Conservation (phyloP, 1,140 invertebrate species). For the Acromyrmex echinatior region DNA sequence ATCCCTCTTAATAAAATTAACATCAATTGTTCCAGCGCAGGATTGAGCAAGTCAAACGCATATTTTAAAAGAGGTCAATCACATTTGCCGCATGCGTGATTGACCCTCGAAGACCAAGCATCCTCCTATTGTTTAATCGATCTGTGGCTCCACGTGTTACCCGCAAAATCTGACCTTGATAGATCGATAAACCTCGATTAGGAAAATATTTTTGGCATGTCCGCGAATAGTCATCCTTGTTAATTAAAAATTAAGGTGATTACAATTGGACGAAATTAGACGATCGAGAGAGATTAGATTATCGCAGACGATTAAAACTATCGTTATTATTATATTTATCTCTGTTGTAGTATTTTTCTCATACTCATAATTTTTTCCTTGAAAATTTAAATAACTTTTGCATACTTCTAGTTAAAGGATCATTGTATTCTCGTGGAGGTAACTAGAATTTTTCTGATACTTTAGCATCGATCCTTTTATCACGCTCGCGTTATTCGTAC, state of each 20-base stretch:
- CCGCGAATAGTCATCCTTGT: background rate
- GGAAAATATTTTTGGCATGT: background rate
- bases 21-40: background rate
- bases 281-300: background rate
- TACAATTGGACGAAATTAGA: background rate
- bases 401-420: background rate
- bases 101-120: constrained; percentile 18
- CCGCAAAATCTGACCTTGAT: background rate
- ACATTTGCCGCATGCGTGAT: background rate
- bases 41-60: constrained; percentile 13
- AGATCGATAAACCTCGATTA: background rate
- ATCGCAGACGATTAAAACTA: background rate
- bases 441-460: background rate
- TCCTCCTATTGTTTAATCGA: constrained; percentile 6
- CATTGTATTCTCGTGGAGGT: background rate
- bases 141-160: background rate
- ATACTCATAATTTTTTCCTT: background rate
- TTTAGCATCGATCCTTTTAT: constrained; percentile 31
- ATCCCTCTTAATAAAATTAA: background rate
- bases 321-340: background rate
- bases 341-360: background rate
- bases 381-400: background rate
- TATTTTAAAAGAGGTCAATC: constrained; percentile 47
- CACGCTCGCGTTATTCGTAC: constrained; percentile 8
- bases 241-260: constrained; percentile 13